These are phyloP conservation scores for Corticium candelabrum DNA, from an alignment of 37 sponge, comb jelly and placozoan genomes.

Conservation along the genomic window DNA sequence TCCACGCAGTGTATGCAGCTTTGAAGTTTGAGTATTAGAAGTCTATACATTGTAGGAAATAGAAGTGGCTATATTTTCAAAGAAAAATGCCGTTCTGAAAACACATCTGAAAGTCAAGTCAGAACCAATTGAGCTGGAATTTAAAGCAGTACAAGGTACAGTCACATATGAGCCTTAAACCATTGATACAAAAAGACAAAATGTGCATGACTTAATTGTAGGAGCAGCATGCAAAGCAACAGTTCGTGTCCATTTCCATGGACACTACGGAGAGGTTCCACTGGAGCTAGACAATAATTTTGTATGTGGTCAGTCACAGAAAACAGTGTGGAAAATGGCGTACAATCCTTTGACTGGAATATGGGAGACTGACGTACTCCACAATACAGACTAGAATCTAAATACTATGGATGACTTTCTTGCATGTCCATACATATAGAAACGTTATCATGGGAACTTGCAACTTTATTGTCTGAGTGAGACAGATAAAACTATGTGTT, in stretches of 20 bases:
- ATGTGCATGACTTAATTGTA: neutral
- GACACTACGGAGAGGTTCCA: constrained; percentile 60
- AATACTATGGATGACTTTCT: neutral
- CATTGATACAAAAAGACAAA: neutral
- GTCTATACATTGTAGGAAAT: neutral
- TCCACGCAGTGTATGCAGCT: neutral
- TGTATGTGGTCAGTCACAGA: neutral
- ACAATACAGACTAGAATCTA: neutral
- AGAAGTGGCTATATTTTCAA: too few species aligned
- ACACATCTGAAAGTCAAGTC: neutral
- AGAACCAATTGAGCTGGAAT: neutral
- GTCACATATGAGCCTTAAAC: too few species aligned
- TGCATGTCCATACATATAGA: too few species aligned
- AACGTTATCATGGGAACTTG: too few species aligned
- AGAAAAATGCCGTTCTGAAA: neutral
- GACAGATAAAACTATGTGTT: too few species aligned
- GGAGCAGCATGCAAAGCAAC: neutral
- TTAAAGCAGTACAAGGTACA: neutral
- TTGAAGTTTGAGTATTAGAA: neutral
- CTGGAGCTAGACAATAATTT: constrained; percentile 11
- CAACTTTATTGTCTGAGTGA: too few species aligned
- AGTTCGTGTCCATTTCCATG: constrained; percentile 43
- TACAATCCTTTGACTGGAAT: neutral
- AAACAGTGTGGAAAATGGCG: neutral
- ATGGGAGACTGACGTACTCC: neutral